phyloP scores from a whole-genome alignment of 1,140 invertebrate genomes.

The Bursaphelenchus mucronatus region DNA sequence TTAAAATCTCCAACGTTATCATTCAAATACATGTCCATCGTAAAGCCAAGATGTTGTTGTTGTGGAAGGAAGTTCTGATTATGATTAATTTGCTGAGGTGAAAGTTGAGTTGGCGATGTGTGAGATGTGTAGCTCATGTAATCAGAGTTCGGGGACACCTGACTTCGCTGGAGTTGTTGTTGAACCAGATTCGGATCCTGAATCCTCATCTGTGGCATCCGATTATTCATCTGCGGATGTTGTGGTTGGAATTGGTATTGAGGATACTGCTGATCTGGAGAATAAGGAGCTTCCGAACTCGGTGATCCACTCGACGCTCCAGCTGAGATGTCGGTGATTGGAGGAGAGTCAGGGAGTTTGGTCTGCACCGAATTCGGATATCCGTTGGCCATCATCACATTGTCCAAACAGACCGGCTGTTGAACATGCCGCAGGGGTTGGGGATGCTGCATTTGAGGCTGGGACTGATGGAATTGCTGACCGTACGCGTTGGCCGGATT shows the following conservation, averaged over 20 bases:
- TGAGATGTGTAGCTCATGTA: constrained; percentile 1
- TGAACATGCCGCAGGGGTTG: constrained; percentile 12
- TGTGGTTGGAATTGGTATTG: background rate
- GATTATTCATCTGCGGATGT: too few relatives aligned
- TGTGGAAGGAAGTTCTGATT: constrained; percentile 3
- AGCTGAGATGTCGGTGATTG: constrained; percentile 47
- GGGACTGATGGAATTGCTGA: constrained; percentile 8
- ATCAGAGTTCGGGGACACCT: constrained; percentile 10
- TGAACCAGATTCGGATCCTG: constrained; percentile 3
- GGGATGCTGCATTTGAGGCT: constrained; percentile 12
- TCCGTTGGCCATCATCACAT: constrained; percentile 6
- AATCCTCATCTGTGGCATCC: background rate
- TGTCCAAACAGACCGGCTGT: constrained; percentile 20
- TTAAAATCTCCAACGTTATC: too few relatives aligned
- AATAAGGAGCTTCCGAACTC: constrained; percentile 43
- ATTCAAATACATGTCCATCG: too few relatives aligned
- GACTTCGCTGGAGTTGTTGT: background rate
- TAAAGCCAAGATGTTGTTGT: constrained; percentile 5
- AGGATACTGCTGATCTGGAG: constrained; percentile 38
- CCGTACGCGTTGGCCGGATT: constrained; percentile 10
- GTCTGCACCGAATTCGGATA: background rate
- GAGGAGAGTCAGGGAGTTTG: constrained; percentile 39
- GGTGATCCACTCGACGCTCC: constrained; percentile 19
- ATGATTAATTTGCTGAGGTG: background rate
- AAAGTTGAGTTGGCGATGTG: background rate